Conservation (phyloP, 2,113 vertebrate species). For the Ochotona curzoniae region DNA sequence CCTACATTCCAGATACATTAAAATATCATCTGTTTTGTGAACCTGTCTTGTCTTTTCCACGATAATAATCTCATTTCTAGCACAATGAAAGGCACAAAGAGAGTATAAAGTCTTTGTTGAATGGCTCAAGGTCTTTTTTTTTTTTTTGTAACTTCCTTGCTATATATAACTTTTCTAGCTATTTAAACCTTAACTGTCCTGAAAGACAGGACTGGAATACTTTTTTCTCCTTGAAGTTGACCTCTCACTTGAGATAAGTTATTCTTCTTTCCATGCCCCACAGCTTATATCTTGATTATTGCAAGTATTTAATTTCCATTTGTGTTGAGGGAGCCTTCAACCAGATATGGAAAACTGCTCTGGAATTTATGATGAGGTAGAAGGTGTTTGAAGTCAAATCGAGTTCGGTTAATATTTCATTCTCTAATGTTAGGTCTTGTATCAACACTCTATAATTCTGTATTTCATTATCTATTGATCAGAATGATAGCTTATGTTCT, state of each 20-base stretch:
- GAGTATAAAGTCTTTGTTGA: background rate
- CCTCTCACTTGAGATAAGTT: background rate
- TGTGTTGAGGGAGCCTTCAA: conserved; percentile 5
- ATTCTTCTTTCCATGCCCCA: background rate
- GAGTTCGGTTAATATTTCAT: conserved; percentile 68
- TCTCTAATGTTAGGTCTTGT: conserved; percentile 39
- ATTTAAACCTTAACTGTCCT: background rate
- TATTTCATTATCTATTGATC: conserved; percentile 71
- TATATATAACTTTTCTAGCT: background rate
- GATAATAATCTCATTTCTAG: background rate
- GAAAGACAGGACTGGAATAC: background rate
- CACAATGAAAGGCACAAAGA: background rate
- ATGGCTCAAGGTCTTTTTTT: background rate
- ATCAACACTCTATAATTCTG: background rate
- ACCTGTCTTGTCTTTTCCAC: background rate
- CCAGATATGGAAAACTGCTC: background rate
- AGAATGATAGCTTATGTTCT: background rate
- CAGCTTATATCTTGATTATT: conserved; percentile 5
- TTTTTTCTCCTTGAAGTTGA: conserved; percentile 7
- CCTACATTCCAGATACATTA: background rate
- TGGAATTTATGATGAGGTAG: conserved; percentile 55
- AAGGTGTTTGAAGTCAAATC: conserved; percentile 58
- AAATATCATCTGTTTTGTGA: background rate
- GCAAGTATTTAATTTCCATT: conserved; percentile 52
- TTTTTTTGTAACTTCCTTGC: background rate